These are phyloP conservation scores for Chrysina gloriosa DNA, from an alignment of 2,888 invertebrate genomes.

Conservation along the genomic window DNA sequence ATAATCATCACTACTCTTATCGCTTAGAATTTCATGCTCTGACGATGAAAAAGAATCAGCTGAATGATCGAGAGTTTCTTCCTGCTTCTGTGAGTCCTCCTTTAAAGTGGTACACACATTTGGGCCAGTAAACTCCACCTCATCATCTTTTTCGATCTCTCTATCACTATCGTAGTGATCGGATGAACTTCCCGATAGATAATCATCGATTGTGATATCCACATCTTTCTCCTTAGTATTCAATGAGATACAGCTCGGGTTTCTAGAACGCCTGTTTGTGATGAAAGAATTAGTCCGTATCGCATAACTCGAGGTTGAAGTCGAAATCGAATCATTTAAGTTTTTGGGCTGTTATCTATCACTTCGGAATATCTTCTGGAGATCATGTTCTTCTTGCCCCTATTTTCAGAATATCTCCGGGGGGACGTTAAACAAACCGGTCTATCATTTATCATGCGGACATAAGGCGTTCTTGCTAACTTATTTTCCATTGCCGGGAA, in stretches of 20 bases:
- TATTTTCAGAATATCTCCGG: background rate
- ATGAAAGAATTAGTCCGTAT: too few species aligned
- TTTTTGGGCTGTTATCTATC: background rate
- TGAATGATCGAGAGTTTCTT: too few species aligned
- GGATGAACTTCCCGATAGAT: slow-evolving; percentile 1
- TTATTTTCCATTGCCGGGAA: too few species aligned
- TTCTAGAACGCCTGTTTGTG: background rate
- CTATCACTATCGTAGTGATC: slow-evolving; percentile 7
- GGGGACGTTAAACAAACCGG: background rate
- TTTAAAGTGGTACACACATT: too few species aligned
- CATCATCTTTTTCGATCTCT: background rate
- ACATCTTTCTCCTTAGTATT: background rate
- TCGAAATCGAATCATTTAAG: too few species aligned
- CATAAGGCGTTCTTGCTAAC: background rate
- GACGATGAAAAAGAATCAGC: too few species aligned
- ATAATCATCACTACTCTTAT: too few species aligned
- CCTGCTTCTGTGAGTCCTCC: too few species aligned
- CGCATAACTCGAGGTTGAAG: too few species aligned
- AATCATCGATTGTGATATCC: background rate
- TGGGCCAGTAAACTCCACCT: too few species aligned
- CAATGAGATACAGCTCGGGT: background rate
- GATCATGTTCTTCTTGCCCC: too few species aligned
- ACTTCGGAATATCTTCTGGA: background rate
- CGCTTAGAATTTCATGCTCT: too few species aligned
- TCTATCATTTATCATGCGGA: background rate